Percentiles rank a stretch among this genome's conserved stretches.
These are phyloP conservation scores for Himalopsyche japonica DNA, from an alignment of 2,888 invertebrate species.

Conservation along the genomic window DNA sequence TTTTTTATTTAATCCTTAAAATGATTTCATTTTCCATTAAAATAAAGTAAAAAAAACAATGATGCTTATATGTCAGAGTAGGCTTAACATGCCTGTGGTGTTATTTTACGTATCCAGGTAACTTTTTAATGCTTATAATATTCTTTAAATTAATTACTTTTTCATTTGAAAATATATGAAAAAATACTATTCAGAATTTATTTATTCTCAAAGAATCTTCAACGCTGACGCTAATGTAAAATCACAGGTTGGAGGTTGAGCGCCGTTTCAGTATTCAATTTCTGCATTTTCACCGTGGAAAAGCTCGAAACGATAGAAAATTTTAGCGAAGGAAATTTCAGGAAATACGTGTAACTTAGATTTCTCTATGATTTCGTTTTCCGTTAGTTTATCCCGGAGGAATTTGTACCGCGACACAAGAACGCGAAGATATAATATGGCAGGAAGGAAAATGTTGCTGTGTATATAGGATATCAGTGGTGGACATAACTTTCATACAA, in stretches of 20 bases:
- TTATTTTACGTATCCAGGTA: no score
- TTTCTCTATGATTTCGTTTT: conserved; percentile 17
- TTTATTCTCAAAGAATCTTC: neutral
- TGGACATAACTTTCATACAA: neutral
- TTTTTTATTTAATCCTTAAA: no score
- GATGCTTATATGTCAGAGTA: no score
- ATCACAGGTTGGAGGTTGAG: neutral
- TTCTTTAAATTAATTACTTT: no score
- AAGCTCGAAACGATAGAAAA: neutral
- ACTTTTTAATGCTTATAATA: no score
- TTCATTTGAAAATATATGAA: no score
- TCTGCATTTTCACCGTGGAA: conserved; percentile 9
- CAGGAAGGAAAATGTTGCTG: neutral
- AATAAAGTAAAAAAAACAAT: no score
- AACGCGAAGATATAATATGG: neutral
- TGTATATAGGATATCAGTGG: neutral
- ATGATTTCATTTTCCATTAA: no score
- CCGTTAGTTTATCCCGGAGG: neutral
- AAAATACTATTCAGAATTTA: no score
- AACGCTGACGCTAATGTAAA: neutral
- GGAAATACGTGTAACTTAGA: conserved; percentile 9
- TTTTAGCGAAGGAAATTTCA: neutral
- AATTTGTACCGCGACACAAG: neutral
- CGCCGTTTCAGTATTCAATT: conserved; percentile 17
- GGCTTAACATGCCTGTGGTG: no score